These are phyloP conservation scores for Drosophila fulvimacula DNA, from an alignment of 2,888 invertebrate genomes.

Conservation along the genomic window DNA sequence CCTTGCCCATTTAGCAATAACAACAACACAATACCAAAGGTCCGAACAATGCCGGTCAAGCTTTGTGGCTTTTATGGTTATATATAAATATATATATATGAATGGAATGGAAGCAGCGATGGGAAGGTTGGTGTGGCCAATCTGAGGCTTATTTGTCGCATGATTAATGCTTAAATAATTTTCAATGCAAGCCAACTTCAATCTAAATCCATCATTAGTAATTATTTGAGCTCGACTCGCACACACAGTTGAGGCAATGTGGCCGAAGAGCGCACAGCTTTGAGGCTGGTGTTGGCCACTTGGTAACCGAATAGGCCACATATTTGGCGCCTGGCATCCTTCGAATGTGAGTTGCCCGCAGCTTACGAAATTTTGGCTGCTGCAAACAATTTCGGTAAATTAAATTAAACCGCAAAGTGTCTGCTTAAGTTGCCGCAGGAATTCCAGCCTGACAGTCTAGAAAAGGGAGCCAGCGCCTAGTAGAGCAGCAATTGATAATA, in stretches of 20 bases:
- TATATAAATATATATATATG: conserved; percentile 11
- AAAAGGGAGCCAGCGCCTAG: not conserved
- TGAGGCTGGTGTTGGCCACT: conserved; percentile 14
- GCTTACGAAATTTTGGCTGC: conserved; percentile 31
- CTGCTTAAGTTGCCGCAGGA: conserved; percentile 68
- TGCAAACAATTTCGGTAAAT: conserved; percentile 63
- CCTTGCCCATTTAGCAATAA: conserved; percentile 69
- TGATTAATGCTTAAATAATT: conserved; percentile 76
- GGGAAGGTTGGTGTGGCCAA: conserved; percentile 2
- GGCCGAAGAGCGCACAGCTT: conserved; percentile 9
- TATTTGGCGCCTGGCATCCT: conserved; percentile 24
- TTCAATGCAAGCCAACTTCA: conserved; percentile 62
- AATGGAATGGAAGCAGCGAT: conserved; percentile 32
- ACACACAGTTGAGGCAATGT: conserved; percentile 7
- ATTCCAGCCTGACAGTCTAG: conserved; percentile 21
- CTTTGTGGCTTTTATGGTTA: conserved; percentile 45
- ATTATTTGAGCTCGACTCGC: conserved; percentile 46
- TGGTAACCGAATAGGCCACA: conserved; percentile 47
- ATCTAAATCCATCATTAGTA: conserved; percentile 59
- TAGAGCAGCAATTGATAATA: conserved; percentile 68
- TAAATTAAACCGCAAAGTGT: conserved; percentile 79
- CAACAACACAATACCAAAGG: conserved; percentile 42
- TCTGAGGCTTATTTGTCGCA: conserved; percentile 62
- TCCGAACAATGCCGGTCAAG: conserved; percentile 43
- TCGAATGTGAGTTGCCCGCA: conserved; percentile 17